Conservation (phyloP, 2,113 vertebrate genomes). For the Recurvirostra avosetta region DNA sequence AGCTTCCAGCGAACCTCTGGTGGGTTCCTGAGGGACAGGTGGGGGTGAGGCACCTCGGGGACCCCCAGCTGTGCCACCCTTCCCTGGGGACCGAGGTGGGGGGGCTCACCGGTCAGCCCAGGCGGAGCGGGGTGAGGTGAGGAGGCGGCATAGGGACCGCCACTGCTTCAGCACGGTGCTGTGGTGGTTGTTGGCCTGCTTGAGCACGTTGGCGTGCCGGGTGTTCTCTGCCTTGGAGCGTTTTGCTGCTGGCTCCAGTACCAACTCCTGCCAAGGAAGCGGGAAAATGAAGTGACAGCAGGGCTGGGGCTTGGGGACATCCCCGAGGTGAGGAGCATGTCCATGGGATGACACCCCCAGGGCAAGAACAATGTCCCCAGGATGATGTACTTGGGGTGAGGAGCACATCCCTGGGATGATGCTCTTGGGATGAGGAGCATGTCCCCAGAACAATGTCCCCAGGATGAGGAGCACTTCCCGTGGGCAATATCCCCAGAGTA, state of each 20-base stretch:
- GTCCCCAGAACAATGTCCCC: too few relatives aligned
- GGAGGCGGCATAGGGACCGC: conserved; percentile 81
- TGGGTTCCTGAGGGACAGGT: conserved; percentile 67
- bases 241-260: conserved; percentile 82
- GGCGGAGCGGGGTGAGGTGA: conserved; percentile 84
- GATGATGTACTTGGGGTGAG: not conserved
- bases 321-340: not conserved
- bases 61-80: accelerated
- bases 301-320: not conserved
- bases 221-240: conserved; percentile 79
- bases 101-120: conserved; percentile 85
- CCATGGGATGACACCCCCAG: accelerated
- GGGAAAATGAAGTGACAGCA: not conserved
- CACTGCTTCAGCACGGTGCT: conserved; percentile 85
- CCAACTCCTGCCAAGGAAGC: conserved; percentile 73
- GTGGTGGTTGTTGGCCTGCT: conserved; percentile 85
- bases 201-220: conserved; percentile 78
- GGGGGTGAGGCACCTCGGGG: not conserved
- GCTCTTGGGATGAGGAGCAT: not conserved
- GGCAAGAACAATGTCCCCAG: accelerated
- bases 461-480: not conserved
- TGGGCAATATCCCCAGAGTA: accelerated
- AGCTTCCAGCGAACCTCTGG: conserved; percentile 84
- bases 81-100: accelerated
- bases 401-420: not conserved